Conservation (phyloP, 2,888 invertebrate genomes). For the Euplagia quadripunctaria region DNA sequence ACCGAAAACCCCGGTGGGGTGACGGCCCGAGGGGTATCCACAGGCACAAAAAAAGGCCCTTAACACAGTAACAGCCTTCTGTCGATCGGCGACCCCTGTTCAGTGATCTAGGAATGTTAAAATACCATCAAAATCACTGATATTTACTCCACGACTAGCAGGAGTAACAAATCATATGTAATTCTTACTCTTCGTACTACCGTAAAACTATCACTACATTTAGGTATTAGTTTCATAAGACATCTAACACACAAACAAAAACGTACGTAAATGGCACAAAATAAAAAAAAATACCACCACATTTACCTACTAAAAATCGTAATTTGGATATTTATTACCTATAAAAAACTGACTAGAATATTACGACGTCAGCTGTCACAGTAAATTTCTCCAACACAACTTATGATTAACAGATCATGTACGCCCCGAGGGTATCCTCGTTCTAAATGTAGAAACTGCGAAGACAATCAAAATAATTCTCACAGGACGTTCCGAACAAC, state of each 20-base stretch:
- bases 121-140: background rate
- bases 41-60: too few relatives aligned
- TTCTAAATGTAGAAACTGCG: conserved; percentile 61
- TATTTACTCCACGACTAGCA: background rate
- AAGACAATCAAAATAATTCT: conserved; percentile 63
- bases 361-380: conserved; percentile 1
- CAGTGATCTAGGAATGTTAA: background rate
- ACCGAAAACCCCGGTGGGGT: too few relatives aligned
- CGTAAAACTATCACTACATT: background rate
- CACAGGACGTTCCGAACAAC: conserved; percentile 56
- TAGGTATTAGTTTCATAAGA: background rate
- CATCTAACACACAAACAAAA: background rate
- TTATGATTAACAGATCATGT: conserved; percentile 46
- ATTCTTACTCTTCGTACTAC: background rate
- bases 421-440: conserved; percentile 43
- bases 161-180: background rate
- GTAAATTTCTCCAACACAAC: conserved; percentile 12
- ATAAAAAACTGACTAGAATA: background rate
- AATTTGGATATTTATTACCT: background rate
- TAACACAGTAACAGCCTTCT: background rate
- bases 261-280: background rate
- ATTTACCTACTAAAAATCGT: background rate
- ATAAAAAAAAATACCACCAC: background rate
- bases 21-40: too few relatives aligned
- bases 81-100: background rate